Evolutionary conservation across 2,797 vertebrate genomes (phyloP).

Genomic region (Erethizon dorsatum): DNA sequence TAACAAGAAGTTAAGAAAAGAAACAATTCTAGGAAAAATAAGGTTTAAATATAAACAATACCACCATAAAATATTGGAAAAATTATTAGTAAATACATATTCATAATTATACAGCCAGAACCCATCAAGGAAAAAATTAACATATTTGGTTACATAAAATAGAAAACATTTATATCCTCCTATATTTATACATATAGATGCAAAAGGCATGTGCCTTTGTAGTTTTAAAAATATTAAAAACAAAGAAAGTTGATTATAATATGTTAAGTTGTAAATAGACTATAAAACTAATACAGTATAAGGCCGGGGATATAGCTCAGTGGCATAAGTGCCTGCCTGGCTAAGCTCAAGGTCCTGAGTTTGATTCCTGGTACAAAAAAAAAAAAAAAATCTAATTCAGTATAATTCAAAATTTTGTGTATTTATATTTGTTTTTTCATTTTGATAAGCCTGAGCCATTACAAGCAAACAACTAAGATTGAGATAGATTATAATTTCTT

Average conservation of each 20-base stretch:
- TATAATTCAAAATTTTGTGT: neutral
- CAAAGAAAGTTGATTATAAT: neutral
- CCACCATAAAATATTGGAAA: neutral
- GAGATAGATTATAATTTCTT: neutral
- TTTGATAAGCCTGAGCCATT: neutral
- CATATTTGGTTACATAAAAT: conserved; percentile 18
- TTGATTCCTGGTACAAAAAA: too few species aligned
- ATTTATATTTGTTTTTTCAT: neutral
- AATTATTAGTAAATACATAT: neutral
- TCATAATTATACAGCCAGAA: neutral
- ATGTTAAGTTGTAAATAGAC: neutral
- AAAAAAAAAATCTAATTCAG: neutral
- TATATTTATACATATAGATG: neutral
- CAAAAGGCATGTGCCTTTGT: neutral
- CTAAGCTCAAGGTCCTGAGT: too few species aligned
- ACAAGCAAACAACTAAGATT: neutral
- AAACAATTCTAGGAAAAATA: neutral
- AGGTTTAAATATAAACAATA: neutral
- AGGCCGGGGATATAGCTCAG: too few species aligned
- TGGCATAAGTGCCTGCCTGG: too few species aligned
- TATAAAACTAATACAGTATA: conserved; percentile 5
- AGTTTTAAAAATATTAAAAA: conserved; percentile 38
- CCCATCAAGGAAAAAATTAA: conserved; percentile 20
- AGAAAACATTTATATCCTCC: neutral
- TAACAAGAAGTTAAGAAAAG: neutral